Conservation (phyloP, 1,140 invertebrate genomes). For the Caligus rogercresseyi region DNA sequence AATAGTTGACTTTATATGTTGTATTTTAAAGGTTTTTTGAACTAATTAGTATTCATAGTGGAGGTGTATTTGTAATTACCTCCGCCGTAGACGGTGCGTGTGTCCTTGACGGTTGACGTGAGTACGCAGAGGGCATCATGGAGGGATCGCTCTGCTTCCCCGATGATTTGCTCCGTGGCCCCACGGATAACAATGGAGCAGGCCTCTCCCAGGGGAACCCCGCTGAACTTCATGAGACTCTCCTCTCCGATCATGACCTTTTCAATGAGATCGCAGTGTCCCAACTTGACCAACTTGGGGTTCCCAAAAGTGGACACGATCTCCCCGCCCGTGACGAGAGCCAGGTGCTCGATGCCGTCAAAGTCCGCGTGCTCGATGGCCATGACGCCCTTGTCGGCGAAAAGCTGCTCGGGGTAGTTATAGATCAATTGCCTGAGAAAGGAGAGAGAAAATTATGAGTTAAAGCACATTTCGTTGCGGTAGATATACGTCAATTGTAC, state of each 20-base stretch:
- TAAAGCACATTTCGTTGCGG: constrained; percentile 26
- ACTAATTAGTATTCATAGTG: neutral
- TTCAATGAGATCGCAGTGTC: constrained; percentile 85
- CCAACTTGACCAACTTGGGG: constrained; percentile 76
- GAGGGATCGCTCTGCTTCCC: constrained; percentile 92
- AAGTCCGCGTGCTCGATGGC: constrained; percentile 99
- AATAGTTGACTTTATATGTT: too few species aligned
- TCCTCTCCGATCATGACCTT: constrained; percentile 98
- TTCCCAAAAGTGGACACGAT: constrained; percentile 96
- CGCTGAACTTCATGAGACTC: constrained; percentile 80
- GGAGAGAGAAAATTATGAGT: neutral
- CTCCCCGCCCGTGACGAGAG: constrained; percentile 91
- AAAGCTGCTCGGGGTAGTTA: constrained; percentile 98
- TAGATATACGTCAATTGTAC: constrained; percentile 15
- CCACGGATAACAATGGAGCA: constrained; percentile 93
- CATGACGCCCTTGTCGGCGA: constrained; percentile 95
- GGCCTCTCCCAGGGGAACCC: constrained; percentile 81
- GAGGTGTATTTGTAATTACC: constrained; percentile 29
- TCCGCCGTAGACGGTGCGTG: constrained; percentile 75
- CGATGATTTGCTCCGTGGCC: constrained; percentile 97
- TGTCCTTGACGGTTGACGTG: constrained; percentile 81
- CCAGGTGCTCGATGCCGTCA: constrained; percentile 91
- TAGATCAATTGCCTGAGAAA: constrained; percentile 96
- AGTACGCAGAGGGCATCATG: constrained; percentile 97
- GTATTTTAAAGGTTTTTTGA: too few species aligned